Evolutionary conservation across 2,113 vertebrate genomes (phyloP).

Genomic region (Melanocharis versteri): DNA sequence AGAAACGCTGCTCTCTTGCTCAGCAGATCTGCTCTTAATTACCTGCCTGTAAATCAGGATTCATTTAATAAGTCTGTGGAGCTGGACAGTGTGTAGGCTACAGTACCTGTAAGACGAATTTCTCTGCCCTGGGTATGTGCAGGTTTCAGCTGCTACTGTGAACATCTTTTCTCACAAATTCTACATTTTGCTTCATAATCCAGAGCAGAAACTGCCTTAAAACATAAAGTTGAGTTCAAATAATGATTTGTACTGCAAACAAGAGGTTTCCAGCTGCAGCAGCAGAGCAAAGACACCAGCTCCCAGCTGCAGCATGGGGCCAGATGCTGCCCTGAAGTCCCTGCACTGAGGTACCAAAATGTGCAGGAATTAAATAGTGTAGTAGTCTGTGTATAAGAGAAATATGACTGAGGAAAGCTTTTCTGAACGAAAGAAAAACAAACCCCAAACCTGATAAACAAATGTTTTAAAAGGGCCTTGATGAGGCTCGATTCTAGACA

Average conservation of each 20-base stretch:
- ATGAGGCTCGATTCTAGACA: neutral
- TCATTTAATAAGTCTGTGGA: neutral
- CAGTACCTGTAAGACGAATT: neutral
- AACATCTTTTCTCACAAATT: neutral
- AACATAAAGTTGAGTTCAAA: neutral
- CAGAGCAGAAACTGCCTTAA: neutral
- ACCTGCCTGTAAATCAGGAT: constrained; percentile 37
- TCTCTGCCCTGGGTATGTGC: neutral
- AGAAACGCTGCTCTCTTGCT: neutral
- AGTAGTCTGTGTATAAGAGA: neutral
- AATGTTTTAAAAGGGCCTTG: neutral
- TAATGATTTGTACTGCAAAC: accelerated
- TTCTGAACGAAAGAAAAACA: neutral
- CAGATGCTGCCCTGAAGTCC: neutral
- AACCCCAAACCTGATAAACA: neutral
- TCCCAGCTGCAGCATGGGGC: neutral
- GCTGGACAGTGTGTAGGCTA: neutral
- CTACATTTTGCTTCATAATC: neutral
- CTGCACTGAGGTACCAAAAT: neutral
- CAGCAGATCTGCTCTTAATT: constrained; percentile 55
- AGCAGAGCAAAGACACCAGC: neutral
- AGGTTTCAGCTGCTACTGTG: neutral
- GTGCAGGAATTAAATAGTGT: neutral
- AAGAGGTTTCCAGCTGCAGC: neutral
- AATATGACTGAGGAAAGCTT: neutral